A percentile compares a stretch with the other conserved stretches of the same genome.
These are phyloP conservation scores for Conus betulinus DNA, from an alignment of 1,140 invertebrate species.

Conservation along the genomic window DNA sequence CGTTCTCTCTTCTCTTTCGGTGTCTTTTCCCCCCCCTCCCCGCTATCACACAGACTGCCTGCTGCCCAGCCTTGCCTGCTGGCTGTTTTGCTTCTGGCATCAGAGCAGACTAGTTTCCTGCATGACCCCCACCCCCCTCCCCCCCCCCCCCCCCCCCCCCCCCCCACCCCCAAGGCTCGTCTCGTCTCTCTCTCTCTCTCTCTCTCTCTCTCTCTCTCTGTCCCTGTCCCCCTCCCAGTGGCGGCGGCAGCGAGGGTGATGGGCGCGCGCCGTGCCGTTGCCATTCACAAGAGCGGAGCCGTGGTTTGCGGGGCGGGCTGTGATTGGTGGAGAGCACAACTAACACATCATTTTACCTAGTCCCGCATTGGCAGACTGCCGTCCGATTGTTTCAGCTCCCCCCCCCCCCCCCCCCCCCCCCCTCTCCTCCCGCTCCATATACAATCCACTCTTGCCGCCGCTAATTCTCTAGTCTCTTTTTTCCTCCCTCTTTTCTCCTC, in stretches of 20 bases:
- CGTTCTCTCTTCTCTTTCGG: background rate
- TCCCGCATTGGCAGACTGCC: conserved; percentile 32
- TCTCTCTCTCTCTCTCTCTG: background rate
- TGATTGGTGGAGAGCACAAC: conserved; percentile 19
- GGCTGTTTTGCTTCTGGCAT: too few species aligned
- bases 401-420: background rate
- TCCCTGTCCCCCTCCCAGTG: background rate
- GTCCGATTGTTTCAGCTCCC: conserved; percentile 5
- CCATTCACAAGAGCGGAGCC: conserved; percentile 30
- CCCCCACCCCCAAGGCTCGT: background rate
- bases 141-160: too few species aligned
- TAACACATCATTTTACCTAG: conserved; percentile 40
- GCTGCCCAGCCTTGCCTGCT: too few species aligned
- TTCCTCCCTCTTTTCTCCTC: background rate
- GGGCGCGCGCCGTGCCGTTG: background rate
- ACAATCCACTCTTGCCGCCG: background rate
- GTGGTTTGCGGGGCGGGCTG: background rate
- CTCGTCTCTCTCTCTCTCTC: background rate
- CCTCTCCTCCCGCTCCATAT: background rate
- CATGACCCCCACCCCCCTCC: too few species aligned
- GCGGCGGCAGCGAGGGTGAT: background rate
- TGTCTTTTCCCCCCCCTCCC: too few species aligned
- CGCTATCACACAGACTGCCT: too few species aligned
- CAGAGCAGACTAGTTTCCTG: too few species aligned
- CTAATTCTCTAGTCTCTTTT: background rate